A percentile compares a stretch with the other conserved stretches of the same genome.
Conservation (phyloP, 2,888 invertebrate species). For the Sepiola atlantica region DNA sequence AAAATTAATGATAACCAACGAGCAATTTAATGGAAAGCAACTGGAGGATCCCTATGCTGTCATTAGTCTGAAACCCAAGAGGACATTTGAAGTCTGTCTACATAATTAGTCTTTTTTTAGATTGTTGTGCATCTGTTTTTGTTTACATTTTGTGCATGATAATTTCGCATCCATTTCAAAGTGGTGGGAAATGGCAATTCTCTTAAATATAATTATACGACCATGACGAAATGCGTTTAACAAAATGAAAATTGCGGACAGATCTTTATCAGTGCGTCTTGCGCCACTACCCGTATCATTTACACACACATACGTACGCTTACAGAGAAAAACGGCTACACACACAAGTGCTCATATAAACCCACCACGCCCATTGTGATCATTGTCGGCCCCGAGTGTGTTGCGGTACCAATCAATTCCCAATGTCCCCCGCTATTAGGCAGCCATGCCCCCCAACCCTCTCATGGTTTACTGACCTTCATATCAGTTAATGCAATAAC, state of each 20-base stretch:
- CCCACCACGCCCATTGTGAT: neutral
- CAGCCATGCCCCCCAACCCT: neutral
- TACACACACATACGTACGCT: neutral
- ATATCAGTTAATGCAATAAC: neutral
- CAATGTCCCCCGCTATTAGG: neutral
- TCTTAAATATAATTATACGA: neutral
- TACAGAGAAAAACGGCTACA: neutral
- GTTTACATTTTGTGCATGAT: neutral
- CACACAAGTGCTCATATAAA: neutral
- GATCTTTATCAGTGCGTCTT: neutral
- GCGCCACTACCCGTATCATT: neutral
- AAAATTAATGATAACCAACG: neutral
- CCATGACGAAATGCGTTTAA: neutral
- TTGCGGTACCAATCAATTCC: constrained; percentile 9
- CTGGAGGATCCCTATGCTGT: neutral
- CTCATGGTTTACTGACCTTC: neutral
- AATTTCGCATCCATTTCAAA: neutral
- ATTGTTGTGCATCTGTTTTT: neutral
- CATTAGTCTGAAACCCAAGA: neutral
- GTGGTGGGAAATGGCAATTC: neutral
- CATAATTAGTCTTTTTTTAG: neutral
- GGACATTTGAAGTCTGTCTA: neutral
- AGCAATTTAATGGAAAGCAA: neutral
- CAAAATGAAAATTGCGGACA: neutral
- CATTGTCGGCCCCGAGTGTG: neutral